These are phyloP conservation scores for Apocrypta bakeri DNA, from an alignment of 1,140 invertebrate species.

Conservation along the genomic window DNA sequence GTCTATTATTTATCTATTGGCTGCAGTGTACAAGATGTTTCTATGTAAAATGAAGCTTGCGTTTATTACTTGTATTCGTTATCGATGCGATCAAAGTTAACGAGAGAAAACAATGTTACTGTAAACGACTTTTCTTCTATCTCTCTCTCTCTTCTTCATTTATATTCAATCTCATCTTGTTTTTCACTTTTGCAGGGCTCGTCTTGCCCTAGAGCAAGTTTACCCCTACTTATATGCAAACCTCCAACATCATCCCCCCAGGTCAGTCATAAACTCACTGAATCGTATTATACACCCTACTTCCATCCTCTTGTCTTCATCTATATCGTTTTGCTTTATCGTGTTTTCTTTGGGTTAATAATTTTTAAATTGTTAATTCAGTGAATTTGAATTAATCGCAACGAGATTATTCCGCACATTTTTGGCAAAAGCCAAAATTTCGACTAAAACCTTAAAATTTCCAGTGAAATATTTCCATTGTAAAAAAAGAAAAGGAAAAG, in stretches of 20 bases:
- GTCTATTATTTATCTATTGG: neutral
- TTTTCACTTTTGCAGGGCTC: slow-evolving; percentile 38
- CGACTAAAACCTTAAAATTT: too few species aligned
- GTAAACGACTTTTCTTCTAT: slow-evolving; percentile 48
- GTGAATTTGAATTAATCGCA: neutral
- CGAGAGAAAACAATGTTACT: neutral
- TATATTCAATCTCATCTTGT: slow-evolving; percentile 50
- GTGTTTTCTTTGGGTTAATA: slow-evolving; percentile 12
- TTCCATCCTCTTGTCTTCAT: slow-evolving; percentile 52
- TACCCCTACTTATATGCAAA: slow-evolving; percentile 74
- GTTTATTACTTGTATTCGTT: neutral
- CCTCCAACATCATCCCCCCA: slow-evolving; percentile 69
- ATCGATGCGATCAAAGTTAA: neutral
- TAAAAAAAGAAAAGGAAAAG: too few species aligned
- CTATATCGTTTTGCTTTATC: slow-evolving; percentile 30
- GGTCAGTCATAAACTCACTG: slow-evolving; percentile 74
- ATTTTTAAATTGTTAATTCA: neutral
- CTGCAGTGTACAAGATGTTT: neutral
- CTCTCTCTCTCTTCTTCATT: slow-evolving; percentile 40
- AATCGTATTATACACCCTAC: slow-evolving; percentile 73
- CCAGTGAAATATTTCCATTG: too few species aligned
- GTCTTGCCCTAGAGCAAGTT: slow-evolving; percentile 64
- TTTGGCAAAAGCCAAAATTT: too few species aligned
- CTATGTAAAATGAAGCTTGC: neutral
- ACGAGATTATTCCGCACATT: too few species aligned